Evolutionary conservation across 2,888 invertebrate species (phyloP).

Genomic region (Dichetophora obliterata): DNA sequence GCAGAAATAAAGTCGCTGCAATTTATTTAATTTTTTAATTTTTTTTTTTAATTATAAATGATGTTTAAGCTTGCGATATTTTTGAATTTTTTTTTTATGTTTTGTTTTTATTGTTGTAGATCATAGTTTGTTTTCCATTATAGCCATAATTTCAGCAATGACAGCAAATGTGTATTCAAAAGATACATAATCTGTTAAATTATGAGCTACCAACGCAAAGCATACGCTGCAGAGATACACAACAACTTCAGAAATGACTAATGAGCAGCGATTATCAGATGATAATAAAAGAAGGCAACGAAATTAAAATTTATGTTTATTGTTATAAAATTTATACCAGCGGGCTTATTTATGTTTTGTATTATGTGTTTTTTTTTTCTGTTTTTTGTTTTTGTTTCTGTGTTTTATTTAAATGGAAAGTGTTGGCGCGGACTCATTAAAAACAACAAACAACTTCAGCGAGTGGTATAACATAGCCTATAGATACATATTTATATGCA

Average conservation of each 20-base stretch:
- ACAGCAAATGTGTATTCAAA: background rate
- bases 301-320: conserved; percentile 59
- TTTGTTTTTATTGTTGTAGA: background rate
- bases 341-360: background rate
- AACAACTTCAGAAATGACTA: conserved; percentile 64
- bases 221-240: background rate
- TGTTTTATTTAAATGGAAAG: conserved; percentile 20
- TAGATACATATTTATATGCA: background rate
- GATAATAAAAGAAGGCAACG: conserved; percentile 60
- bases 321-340: conserved; percentile 51
- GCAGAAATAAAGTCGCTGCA: background rate
- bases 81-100: background rate
- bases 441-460: background rate
- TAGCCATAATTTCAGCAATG: conserved; percentile 18
- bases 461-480: background rate
- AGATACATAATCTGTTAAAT: conserved; percentile 52
- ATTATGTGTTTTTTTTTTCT: background rate
- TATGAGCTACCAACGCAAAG: conserved; percentile 16
- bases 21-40: background rate
- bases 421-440: conserved; percentile 25
- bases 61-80: background rate
- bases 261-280: conserved; percentile 66
- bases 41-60: too few relatives aligned
- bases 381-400: background rate
- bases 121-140: background rate